phyloP scores from a whole-genome alignment of 2,888 invertebrate species.

The Parasteatoda lunata region DNA sequence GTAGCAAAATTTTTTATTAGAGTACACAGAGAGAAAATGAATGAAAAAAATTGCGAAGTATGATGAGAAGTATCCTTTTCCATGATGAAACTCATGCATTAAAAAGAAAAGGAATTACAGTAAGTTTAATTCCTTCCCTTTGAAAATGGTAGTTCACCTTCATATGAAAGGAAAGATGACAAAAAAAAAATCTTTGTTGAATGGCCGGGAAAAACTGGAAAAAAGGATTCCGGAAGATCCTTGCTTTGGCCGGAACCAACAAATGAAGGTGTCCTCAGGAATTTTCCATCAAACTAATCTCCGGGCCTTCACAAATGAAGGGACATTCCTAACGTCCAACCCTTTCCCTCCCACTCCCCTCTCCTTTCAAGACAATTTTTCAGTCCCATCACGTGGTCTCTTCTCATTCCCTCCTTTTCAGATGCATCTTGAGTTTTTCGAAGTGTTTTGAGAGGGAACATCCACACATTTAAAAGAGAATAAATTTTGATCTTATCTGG shows the following conservation, averaged over 20 bases:
- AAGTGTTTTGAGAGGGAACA: slow-evolving; percentile 2
- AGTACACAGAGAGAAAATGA: neutral
- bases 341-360: slow-evolving; percentile 17
- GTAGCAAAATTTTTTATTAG: too few relatives aligned
- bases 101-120: slow-evolving; percentile 34
- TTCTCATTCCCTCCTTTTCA: slow-evolving; percentile 36
- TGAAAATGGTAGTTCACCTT: slow-evolving; percentile 48
- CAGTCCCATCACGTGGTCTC: slow-evolving; percentile 64
- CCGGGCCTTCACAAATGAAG: slow-evolving; percentile 66
- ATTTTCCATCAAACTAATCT: slow-evolving; percentile 69
- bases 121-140: slow-evolving; percentile 65
- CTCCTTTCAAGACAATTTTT: slow-evolving; percentile 44
- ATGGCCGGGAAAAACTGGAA: neutral
- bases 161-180: slow-evolving; percentile 4
- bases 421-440: slow-evolving; percentile 47
- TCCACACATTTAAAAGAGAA: neutral
- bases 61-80: slow-evolving; percentile 11
- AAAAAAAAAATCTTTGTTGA: neutral
- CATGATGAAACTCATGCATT: neutral
- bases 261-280: slow-evolving; percentile 68
- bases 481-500: too few relatives aligned
- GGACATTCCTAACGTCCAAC: slow-evolving; percentile 57
- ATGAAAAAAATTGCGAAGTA: slow-evolving; percentile 1
- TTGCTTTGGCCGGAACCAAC: slow-evolving; percentile 61
- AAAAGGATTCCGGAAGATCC: slow-evolving; percentile 36